Conservation (phyloP, 2,888 invertebrate species). For the Chymomyza amoena region DNA sequence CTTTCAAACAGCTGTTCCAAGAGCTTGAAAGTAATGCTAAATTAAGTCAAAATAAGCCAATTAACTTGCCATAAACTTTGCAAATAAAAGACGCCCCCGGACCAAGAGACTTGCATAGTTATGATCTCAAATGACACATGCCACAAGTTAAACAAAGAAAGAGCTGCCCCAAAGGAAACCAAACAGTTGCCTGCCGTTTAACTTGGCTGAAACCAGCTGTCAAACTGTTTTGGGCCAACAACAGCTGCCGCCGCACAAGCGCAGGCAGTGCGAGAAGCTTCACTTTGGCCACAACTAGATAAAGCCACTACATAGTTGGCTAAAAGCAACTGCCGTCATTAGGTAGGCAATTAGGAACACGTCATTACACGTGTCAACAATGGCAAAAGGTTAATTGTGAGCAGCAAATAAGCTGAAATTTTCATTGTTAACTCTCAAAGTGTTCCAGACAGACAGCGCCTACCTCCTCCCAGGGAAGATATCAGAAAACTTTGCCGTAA, state of each 20-base stretch:
- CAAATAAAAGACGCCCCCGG: slow-evolving; percentile 30
- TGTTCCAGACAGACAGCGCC: neutral
- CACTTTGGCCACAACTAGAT: no score
- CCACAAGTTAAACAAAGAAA: slow-evolving; percentile 16
- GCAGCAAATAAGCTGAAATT: slow-evolving; percentile 28
- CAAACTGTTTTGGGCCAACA: neutral
- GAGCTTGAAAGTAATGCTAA: slow-evolving; percentile 8
- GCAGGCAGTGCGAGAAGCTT: neutral
- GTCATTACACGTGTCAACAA: slow-evolving; percentile 68
- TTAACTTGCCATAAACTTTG: slow-evolving; percentile 33
- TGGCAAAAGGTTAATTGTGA: slow-evolving; percentile 65
- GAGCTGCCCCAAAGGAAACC: neutral
- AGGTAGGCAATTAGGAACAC: slow-evolving; percentile 62
- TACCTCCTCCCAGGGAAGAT: neutral
- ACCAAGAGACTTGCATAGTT: neutral
- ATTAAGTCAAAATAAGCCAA: slow-evolving; percentile 50
- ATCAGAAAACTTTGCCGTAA: slow-evolving; percentile 3
- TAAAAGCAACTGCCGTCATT: slow-evolving; percentile 10
- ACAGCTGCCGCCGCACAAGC: neutral
- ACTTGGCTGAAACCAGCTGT: neutral
- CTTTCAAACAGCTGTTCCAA: neutral
- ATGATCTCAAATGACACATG: slow-evolving; percentile 1
- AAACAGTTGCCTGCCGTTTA: neutral
- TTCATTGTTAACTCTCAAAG: slow-evolving; percentile 9
- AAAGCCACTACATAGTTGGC: neutral